Evolutionary conservation across 2,113 vertebrate species (phyloP).

Genomic region (Melierax canorus): DNA sequence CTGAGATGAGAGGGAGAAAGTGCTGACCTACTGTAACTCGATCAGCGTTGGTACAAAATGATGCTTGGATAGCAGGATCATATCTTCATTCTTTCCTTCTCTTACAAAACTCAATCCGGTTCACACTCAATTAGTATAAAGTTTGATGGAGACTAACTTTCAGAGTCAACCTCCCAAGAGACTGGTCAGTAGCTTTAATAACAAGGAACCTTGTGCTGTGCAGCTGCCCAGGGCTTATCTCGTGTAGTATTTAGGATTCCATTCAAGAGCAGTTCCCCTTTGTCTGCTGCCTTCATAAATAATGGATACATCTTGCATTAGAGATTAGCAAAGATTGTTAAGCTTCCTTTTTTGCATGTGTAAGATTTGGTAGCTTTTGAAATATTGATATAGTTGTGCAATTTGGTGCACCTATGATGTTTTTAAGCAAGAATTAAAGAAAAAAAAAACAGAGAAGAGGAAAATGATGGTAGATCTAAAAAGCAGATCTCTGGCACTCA

Average conservation of each 20-base stretch:
- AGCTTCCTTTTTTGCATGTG: constrained; percentile 48
- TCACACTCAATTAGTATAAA: neutral
- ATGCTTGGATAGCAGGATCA: neutral
- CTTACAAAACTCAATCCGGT: neutral
- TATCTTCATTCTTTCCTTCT: neutral
- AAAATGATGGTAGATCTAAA: neutral
- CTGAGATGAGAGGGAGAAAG: neutral
- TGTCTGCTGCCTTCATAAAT: constrained; percentile 68
- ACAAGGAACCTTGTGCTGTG: neutral
- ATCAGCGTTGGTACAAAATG: neutral
- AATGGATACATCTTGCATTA: constrained; percentile 68
- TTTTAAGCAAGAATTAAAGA: constrained; percentile 1
- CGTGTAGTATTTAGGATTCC: constrained; percentile 37
- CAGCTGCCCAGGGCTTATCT: constrained; percentile 14
- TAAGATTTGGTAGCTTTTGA: constrained; percentile 57
- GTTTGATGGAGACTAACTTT: neutral
- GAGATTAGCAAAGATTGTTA: constrained; percentile 67
- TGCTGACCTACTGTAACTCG: neutral
- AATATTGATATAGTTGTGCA: constrained; percentile 63
- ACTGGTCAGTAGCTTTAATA: constrained; percentile 7
- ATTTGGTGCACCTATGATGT: constrained; percentile 19
- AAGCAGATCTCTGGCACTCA: neutral
- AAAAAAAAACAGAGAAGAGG: neutral
- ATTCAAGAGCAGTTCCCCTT: constrained; percentile 49
- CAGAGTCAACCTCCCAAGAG: neutral